Evolutionary conservation across 2,888 invertebrate species (phyloP), one percentile per base, ranked within the genome.

Genomic region (Drosophila koepferae): DNA sequence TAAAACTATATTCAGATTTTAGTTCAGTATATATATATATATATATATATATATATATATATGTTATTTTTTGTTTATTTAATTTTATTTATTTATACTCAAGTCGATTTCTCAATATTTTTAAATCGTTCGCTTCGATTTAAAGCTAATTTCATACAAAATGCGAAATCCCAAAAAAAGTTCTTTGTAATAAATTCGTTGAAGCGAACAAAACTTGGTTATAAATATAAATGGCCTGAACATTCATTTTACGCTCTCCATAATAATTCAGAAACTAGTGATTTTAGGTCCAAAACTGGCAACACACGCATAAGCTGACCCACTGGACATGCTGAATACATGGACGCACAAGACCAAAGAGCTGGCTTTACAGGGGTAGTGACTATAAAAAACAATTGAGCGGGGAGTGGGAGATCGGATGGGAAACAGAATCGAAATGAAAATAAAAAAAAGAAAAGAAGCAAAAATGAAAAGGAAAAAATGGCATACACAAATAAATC

Each of bases 401-500:
- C 44, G 62, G 6, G 44, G 20, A n/a, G 56, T 44, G 70, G 36
- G 18, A 49, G 65, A 59, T 58, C 7, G 7, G 44, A 64, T 63
- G 68, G 61, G 58, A 74, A 80, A 65, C 64, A 71, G 81, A 80
- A 77, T 58, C 69, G 58, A 79, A 79, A 68, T 63, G 65, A 67
- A 72, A 72, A 75, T 55, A 40, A 41, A n/a, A n/a, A 41, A 8
- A 40, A 49, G 14, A n/a, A 43, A 38, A 53, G 16, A 55, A 60
- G 67, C 43, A 53, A 63, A 31, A 20, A 48, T 49, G 34, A n/a
- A 63, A 46, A 43, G 55, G 12, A 68, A 73, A 72, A 69, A 77
- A 56, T 80, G 82, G 69, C 80, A 82, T 86, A 89, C 85, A 85
- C 83, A 87, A 90, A 90, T 87, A 87, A 87, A 90, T 89, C 85